phyloP scores from a whole-genome alignment of 2,888 invertebrate species.

The Oligia strigilis region DNA sequence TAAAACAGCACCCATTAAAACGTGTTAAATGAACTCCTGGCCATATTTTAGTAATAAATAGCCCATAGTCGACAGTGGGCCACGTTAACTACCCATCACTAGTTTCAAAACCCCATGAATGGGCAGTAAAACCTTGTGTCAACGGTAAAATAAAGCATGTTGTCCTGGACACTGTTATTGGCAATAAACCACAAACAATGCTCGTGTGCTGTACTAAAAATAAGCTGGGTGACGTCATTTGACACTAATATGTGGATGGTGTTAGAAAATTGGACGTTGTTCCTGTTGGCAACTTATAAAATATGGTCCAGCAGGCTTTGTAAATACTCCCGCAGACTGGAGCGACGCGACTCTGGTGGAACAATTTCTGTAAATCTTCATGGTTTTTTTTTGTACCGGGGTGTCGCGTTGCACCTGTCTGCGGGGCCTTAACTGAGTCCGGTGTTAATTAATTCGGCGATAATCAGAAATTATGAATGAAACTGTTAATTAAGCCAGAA shows the following conservation, averaged over 20 bases:
- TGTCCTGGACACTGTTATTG: constrained; percentile 61
- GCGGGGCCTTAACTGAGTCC: background rate
- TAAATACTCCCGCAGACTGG: background rate
- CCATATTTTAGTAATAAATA: constrained; percentile 47
- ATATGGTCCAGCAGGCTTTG: background rate
- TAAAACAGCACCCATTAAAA: constrained; percentile 45
- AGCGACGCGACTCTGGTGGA: background rate
- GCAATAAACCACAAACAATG: constrained; percentile 65
- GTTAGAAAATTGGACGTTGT: constrained; percentile 18
- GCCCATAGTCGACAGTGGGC: constrained; percentile 29
- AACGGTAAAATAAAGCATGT: constrained; percentile 64
- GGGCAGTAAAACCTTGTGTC: constrained; percentile 64
- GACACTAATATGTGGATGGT: constrained; percentile 29
- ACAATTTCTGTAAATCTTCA: background rate
- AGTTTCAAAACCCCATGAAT: constrained; percentile 57
- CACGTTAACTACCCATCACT: constrained; percentile 59
- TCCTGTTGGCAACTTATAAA: background rate
- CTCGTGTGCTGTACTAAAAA: constrained; percentile 55
- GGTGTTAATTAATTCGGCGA: background rate
- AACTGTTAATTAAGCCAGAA: background rate
- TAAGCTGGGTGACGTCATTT: constrained; percentile 49
- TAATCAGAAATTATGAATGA: background rate
- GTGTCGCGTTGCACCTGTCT: background rate
- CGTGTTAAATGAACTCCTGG: constrained; percentile 54
- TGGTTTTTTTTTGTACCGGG: background rate